Evolutionary conservation across 1,140 invertebrate species (phyloP), one percentile per base, ranked within the genome.

Genomic region (Zophobas morio): DNA sequence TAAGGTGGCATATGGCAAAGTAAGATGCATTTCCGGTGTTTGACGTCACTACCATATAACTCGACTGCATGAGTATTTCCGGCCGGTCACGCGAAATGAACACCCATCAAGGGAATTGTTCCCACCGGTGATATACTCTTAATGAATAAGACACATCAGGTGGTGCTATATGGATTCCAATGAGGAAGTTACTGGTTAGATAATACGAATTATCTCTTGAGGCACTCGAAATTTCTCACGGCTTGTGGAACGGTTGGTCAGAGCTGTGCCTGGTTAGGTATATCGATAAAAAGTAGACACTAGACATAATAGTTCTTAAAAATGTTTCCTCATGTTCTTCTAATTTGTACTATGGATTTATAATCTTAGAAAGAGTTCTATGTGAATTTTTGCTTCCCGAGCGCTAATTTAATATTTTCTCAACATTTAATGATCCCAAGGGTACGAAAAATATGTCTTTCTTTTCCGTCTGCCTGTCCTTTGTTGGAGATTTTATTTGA

Each of bases 61-160:
- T 76, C 75, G 74, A 80, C 42, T 74, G 79, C 73, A 74, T 71
- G 70, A 78, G 77, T 72, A 80, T 79, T 80, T 80, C 79, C 79
- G 63, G 77, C 74, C 63, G 49, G 79, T 80, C 79, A 80, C 76
- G 79, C 79, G 77, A 80, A 40, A 63, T 78, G 77, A 79, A 57
- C 77, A 78, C 74, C 76, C 75, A 80, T 75, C 54, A 75, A 75
- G 46, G 72, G 70, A 77, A 79, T 70, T 74, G 72, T 80, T 80
- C 78, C 78, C 78, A 80, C 72, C 72, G 78, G 72, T 80, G 78
- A 80, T 80, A 80, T 77, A 77, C 78, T 80, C 78, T 77, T 80
- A 80, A 80, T 80, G 72, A 80, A 77, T 80, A 80, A 80, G 78
- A 80, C 70, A 79, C 70, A 79, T 79, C 78, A 79, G 78, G 78